Conservation (phyloP, 1,140 invertebrate genomes). For the Magallana gigas region DNA sequence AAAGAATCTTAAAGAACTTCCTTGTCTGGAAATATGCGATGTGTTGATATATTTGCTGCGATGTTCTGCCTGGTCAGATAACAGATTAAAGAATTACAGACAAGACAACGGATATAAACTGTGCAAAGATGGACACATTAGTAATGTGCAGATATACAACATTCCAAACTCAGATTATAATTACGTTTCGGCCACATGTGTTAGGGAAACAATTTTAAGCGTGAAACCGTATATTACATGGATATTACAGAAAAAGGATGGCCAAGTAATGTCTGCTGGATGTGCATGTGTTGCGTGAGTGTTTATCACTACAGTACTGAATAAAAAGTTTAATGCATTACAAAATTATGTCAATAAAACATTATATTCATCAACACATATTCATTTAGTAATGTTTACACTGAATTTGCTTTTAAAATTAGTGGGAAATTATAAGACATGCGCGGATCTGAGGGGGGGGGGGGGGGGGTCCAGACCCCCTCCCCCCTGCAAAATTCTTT, state of each 20-base stretch:
- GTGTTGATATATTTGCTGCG: background rate
- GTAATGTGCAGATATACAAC: slow-evolving; percentile 4
- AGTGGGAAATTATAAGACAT: no score
- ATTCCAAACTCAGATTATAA: background rate
- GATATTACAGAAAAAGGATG: background rate
- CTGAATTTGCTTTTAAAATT: no score
- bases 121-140: background rate
- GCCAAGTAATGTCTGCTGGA: background rate
- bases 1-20: background rate
- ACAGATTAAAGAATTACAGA: slow-evolving; percentile 14
- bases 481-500: no score
- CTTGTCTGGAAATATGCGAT: background rate
- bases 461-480: no score
- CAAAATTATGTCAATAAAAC: background rate
- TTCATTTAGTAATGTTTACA: no score
- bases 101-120: slow-evolving; percentile 22
- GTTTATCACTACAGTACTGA: background rate
- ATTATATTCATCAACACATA: no score
- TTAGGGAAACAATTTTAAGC: slow-evolving; percentile 8
- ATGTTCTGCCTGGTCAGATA: background rate
- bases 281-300: no score
- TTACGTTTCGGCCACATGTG: slow-evolving; percentile 20
- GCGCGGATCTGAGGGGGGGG: no score
- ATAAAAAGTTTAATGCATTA: background rate
- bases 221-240: background rate